These are phyloP conservation scores for Gryon sp. DNA, from an alignment of 1,140 invertebrate species.

Conservation along the genomic window DNA sequence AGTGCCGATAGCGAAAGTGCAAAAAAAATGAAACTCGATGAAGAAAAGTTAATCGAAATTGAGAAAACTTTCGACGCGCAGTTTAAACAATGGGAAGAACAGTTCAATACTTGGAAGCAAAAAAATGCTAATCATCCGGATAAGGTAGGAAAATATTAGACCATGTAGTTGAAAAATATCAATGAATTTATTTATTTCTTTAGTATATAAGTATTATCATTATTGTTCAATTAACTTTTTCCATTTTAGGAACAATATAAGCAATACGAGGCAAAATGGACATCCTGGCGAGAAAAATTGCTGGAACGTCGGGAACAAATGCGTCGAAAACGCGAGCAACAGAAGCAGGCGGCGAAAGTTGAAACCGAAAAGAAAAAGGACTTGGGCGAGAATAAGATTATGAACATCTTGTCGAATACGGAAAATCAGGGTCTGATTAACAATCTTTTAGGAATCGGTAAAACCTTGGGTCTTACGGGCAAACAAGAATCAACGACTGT, in stretches of 20 bases:
- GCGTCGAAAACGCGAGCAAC: constrained; percentile 83
- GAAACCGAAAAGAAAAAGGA: constrained; percentile 71
- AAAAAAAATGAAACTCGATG: constrained; percentile 72
- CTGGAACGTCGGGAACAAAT: constrained; percentile 89
- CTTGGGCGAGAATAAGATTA: constrained; percentile 76
- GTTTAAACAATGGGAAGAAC: constrained; percentile 91
- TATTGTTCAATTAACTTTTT: constrained; percentile 14
- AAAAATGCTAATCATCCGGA: constrained; percentile 92
- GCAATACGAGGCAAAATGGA: constrained; percentile 91
- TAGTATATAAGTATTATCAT: too few species aligned
- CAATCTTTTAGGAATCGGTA: constrained; percentile 77
- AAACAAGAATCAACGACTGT: constrained; percentile 69
- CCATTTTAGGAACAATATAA: constrained; percentile 83
- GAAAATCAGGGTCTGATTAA: constrained; percentile 78
- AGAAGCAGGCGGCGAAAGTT: constrained; percentile 70
- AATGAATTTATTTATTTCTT: too few species aligned
- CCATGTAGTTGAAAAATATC: too few species aligned
- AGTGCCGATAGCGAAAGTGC: constrained; percentile 71
- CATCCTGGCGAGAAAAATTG: constrained; percentile 87
- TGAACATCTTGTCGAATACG: constrained; percentile 76
- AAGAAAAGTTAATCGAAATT: constrained; percentile 82
- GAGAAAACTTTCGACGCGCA: constrained; percentile 89
- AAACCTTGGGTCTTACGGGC: constrained; percentile 75
- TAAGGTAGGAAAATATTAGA: constrained; percentile 81
- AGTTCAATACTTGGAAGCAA: constrained; percentile 91